Evolutionary conservation across 2,888 invertebrate genomes (phyloP).

Genomic region (Spodoptera picta): DNA sequence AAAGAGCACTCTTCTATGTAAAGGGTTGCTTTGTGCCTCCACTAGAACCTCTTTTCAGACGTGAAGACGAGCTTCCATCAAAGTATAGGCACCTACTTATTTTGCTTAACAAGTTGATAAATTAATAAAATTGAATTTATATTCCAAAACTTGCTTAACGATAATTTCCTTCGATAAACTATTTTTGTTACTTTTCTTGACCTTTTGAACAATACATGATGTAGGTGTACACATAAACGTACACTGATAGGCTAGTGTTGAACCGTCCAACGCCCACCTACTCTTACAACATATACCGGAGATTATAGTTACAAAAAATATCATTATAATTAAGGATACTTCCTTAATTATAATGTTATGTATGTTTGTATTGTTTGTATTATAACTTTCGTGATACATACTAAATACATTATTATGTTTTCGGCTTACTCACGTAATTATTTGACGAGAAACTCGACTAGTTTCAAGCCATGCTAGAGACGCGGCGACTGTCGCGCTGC

Average conservation of each 20-base stretch:
- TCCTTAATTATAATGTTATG: too few species aligned
- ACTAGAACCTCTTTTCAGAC: constrained; percentile 75
- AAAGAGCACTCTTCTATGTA: constrained; percentile 78
- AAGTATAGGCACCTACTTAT: constrained; percentile 51
- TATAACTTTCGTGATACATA: too few species aligned
- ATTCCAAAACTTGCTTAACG: background rate
- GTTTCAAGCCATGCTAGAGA: too few species aligned
- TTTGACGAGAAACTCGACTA: too few species aligned
- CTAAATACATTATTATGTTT: too few species aligned
- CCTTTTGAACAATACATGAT: constrained; percentile 50
- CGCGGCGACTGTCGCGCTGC: too few species aligned
- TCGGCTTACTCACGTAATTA: too few species aligned
- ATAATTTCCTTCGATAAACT: constrained; percentile 15
- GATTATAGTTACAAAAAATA: background rate
- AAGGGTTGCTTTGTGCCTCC: constrained; percentile 82
- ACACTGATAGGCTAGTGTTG: constrained; percentile 26
- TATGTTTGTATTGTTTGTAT: too few species aligned
- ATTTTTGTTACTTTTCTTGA: constrained; percentile 36
- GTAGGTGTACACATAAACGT: background rate
- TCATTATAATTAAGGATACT: too few species aligned
- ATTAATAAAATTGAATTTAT: background rate
- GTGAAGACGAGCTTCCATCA: constrained; percentile 69
- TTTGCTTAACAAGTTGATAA: constrained; percentile 17
- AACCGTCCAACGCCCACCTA: constrained; percentile 34
- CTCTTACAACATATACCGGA: too few species aligned